Evolutionary conservation across 2,113 vertebrate species (phyloP).

Genomic region (Paratilapia polleni): DNA sequence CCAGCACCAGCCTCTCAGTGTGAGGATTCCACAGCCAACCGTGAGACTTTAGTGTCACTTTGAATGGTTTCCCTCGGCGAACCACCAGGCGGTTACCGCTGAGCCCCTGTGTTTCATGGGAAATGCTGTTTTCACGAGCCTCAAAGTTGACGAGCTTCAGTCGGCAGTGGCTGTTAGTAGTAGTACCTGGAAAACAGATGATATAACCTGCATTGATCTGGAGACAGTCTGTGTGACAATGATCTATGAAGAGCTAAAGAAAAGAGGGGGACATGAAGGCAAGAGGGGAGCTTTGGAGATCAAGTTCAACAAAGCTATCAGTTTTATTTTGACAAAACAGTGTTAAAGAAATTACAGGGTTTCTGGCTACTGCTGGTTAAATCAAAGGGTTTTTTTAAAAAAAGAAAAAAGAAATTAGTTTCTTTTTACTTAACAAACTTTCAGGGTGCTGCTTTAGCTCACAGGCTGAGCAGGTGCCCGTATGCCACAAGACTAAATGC

Average conservation of each 20-base stretch:
- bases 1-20: conserved; percentile 38
- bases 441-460: no score
- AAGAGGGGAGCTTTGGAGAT: background rate
- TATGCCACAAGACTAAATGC: no score
- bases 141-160: conserved; percentile 64
- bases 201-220: background rate
- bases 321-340: background rate
- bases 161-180: background rate
- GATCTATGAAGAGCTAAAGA: background rate
- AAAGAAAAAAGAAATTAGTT: background rate
- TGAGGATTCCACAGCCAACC: conserved; percentile 7
- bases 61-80: conserved; percentile 69
- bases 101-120: conserved; percentile 66
- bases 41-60: conserved; percentile 56
- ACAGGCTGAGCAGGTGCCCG: no score
- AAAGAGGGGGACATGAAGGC: background rate
- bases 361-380: background rate
- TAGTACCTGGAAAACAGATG: background rate
- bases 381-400: background rate
- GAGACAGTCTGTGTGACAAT: background rate
- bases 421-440: no score
- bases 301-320: background rate
- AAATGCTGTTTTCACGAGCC: conserved; percentile 37
- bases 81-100: conserved; percentile 60
- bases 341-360: background rate